Conservation (phyloP, 2,888 invertebrate genomes). For the Ophion ellenae region DNA sequence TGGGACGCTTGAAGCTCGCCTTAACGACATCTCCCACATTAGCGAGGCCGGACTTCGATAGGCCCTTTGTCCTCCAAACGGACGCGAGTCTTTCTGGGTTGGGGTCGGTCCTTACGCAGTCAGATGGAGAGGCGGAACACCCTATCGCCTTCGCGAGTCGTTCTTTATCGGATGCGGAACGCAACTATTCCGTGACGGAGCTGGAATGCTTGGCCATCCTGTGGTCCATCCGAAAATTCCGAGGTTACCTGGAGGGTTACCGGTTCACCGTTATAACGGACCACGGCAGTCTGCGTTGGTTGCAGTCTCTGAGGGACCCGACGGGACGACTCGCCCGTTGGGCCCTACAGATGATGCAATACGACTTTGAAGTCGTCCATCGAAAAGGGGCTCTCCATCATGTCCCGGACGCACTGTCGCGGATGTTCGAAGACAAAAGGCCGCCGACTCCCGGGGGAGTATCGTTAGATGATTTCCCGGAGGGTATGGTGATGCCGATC, state of each 20-base stretch:
- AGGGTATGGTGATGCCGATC: not conserved
- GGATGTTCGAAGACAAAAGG: constrained; percentile 52
- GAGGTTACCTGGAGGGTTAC: too few relatives aligned
- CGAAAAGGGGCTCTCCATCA: constrained; percentile 19
- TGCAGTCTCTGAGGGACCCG: constrained; percentile 68
- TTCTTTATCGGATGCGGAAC: constrained; percentile 44
- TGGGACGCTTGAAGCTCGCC: not conserved
- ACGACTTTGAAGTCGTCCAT: constrained; percentile 43
- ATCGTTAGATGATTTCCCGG: not conserved
- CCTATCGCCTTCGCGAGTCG: constrained; percentile 65
- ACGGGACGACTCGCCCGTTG: constrained; percentile 56
- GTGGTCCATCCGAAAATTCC: constrained; percentile 48
- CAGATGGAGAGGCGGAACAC: constrained; percentile 45
- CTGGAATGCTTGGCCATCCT: constrained; percentile 71
- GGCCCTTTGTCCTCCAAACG: constrained; percentile 61
- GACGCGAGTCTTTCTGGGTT: constrained; percentile 66
- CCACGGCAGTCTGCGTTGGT: constrained; percentile 70
- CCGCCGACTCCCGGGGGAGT: not conserved
- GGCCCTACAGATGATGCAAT: constrained; percentile 55
- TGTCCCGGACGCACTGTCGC: constrained; percentile 60
- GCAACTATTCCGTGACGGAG: constrained; percentile 65
- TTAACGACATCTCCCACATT: not conserved
- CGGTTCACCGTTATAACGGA: constrained; percentile 69
- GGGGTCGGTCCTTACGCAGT: constrained; percentile 56
- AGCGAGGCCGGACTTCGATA: constrained; percentile 32